These are phyloP conservation scores for Zosterops lateralis DNA, from an alignment of 2,113 vertebrate genomes.

Conservation along the genomic window DNA sequence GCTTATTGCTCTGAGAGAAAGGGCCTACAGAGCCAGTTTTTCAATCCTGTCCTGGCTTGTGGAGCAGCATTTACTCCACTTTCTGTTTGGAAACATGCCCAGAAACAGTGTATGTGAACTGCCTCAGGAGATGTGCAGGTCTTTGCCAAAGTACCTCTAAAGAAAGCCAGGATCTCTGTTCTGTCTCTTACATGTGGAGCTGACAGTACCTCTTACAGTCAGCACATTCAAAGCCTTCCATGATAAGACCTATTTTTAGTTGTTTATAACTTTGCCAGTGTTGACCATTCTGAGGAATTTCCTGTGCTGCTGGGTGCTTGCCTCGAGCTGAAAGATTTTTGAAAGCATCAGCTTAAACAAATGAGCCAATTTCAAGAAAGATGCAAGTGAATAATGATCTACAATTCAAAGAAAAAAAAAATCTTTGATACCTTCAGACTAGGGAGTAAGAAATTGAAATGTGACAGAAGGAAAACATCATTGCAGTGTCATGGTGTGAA, in stretches of 20 bases:
- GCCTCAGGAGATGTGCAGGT: conserved; percentile 10
- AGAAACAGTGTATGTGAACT: conserved; percentile 8
- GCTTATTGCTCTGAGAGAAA: not conserved
- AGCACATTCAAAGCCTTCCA: conserved; percentile 4
- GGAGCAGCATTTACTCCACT: not conserved
- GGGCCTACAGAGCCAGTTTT: conserved; percentile 6
- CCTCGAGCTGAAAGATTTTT: not conserved
- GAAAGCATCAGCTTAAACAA: not conserved
- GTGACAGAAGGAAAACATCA: not conserved
- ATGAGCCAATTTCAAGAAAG: not conserved
- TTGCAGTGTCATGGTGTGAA: not conserved
- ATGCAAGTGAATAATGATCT: not conserved
- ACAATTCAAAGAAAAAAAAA: not conserved
- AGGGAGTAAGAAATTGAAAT: not conserved
- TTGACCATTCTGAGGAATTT: conserved; percentile 26
- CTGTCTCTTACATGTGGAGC: not conserved
- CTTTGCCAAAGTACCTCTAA: conserved; percentile 13
- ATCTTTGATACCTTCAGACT: not conserved
- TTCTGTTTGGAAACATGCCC: not conserved
- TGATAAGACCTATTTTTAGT: not conserved
- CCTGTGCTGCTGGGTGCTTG: not conserved
- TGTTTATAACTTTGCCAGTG: not conserved
- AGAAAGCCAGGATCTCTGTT: not conserved
- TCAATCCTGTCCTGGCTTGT: conserved; percentile 24
- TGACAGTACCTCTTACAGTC: not conserved